Percentiles rank a stretch among this genome's conserved stretches.
Evolutionary conservation across 1,140 invertebrate genomes (phyloP).

Genomic region (Heliconius hewitsoni): DNA sequence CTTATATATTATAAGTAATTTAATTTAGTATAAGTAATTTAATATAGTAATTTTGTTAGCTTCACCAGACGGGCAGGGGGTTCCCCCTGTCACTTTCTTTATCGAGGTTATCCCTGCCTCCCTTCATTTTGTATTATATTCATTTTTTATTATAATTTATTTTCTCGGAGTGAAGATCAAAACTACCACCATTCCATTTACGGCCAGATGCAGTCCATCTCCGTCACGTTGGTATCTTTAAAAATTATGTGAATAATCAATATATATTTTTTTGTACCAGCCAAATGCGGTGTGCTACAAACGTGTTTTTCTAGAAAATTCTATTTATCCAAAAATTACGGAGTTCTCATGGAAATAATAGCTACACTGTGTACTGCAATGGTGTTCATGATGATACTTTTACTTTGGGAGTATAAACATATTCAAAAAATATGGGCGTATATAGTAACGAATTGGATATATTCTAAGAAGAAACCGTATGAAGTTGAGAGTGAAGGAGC

Average conservation of each 20-base stretch:
- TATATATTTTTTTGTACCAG: constrained; percentile 41
- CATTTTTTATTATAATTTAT: no score
- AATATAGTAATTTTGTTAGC: no score
- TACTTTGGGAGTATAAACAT: constrained; percentile 62
- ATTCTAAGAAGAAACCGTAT: constrained; percentile 25
- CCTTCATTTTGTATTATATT: neutral
- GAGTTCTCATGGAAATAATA: constrained; percentile 53
- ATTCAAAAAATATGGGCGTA: constrained; percentile 46
- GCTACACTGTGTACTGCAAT: constrained; percentile 48
- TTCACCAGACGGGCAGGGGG: no score
- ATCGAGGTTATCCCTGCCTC: no score
- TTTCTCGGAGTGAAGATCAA: neutral
- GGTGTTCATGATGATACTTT: constrained; percentile 48
- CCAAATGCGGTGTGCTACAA: constrained; percentile 68
- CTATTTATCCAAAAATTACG: constrained; percentile 46
- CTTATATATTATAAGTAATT: neutral
- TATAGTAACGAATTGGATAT: constrained; percentile 36
- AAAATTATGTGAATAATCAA: neutral
- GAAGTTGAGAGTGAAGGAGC: constrained; percentile 41
- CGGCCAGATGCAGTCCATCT: no score
- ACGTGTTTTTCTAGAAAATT: constrained; percentile 54
- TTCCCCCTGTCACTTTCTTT: no score
- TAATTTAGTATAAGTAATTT: no score
- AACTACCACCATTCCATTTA: neutral
- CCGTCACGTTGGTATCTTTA: neutral